These are phyloP conservation scores for Lepidurus couesii DNA, from an alignment of 1,140 invertebrate genomes.

Conservation along the genomic window DNA sequence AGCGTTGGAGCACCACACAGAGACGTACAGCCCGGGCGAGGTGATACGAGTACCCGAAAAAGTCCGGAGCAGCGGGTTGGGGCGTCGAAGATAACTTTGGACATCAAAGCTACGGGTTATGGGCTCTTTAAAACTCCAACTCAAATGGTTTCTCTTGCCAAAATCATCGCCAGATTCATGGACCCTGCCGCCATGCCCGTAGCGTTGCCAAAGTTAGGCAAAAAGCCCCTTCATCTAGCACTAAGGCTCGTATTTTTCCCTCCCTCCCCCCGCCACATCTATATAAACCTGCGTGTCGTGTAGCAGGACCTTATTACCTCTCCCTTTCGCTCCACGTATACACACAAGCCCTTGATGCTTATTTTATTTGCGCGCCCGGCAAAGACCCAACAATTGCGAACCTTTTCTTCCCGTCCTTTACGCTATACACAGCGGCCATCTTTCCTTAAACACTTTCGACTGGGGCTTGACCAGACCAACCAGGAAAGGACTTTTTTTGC, in stretches of 20 bases:
- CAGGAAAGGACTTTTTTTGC: not conserved
- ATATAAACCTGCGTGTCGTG: not conserved
- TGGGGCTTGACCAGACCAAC: not conserved
- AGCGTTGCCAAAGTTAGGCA: not conserved
- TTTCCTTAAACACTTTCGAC: not conserved
- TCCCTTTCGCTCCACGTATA: not conserved
- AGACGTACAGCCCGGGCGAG: not conserved
- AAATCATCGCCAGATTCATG: conserved; percentile 22
- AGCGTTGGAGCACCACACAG: not conserved
- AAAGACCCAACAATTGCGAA: not conserved
- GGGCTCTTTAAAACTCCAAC: conserved; percentile 21
- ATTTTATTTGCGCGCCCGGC: not conserved
- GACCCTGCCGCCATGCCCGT: not conserved
- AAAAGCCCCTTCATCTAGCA: not conserved
- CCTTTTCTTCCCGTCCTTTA: not conserved
- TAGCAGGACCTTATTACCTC: not conserved
- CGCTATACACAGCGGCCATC: not conserved
- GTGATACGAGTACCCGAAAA: not conserved
- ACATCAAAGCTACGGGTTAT: not conserved
- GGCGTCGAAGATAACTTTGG: conserved; percentile 12
- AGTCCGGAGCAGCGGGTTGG: not conserved
- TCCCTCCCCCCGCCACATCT: not conserved
- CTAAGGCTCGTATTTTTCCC: not conserved
- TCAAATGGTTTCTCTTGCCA: conserved; percentile 13
- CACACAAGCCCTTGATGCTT: not conserved